phyloP scores from a whole-genome alignment of 1,140 invertebrate species.

The Papilio helenus region DNA sequence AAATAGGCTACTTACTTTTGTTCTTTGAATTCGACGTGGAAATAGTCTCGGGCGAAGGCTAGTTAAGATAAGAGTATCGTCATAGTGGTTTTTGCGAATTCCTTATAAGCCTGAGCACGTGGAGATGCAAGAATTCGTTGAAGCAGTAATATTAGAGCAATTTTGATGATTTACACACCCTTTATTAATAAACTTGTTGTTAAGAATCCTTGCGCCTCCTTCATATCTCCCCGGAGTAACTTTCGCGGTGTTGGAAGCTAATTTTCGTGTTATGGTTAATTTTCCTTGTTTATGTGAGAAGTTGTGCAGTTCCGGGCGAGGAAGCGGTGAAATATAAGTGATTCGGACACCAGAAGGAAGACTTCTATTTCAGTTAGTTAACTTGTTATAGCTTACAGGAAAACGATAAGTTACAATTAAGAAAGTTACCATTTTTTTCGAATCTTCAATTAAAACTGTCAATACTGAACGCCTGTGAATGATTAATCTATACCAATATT shows the following conservation, averaged over 20 bases:
- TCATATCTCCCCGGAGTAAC: slow-evolving; percentile 45
- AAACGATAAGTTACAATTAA: neutral
- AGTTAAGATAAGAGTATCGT: no score
- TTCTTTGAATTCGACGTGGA: no score
- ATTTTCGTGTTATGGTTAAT: slow-evolving; percentile 60
- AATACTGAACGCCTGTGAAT: no score
- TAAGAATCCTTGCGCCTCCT: slow-evolving; percentile 43
- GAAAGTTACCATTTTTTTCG: neutral
- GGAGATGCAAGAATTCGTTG: neutral
- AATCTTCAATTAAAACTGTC: no score
- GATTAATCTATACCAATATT: no score
- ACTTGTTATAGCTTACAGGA: slow-evolving; percentile 4
- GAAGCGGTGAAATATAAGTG: slow-evolving; percentile 40
- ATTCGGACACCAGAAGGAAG: slow-evolving; percentile 27
- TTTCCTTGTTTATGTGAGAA: slow-evolving; percentile 50
- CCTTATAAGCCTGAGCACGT: neutral
- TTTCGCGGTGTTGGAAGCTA: slow-evolving; percentile 47
- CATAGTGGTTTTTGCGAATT: neutral
- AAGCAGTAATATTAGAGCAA: slow-evolving; percentile 34
- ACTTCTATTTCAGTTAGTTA: slow-evolving; percentile 26
- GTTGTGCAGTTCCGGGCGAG: slow-evolving; percentile 43
- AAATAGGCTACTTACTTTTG: no score
- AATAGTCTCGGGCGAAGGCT: no score
- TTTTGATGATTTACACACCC: slow-evolving; percentile 44
- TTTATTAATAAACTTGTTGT: slow-evolving; percentile 50